Conservation (phyloP, 1,140 invertebrate species). For the Papilio machaon region DNA sequence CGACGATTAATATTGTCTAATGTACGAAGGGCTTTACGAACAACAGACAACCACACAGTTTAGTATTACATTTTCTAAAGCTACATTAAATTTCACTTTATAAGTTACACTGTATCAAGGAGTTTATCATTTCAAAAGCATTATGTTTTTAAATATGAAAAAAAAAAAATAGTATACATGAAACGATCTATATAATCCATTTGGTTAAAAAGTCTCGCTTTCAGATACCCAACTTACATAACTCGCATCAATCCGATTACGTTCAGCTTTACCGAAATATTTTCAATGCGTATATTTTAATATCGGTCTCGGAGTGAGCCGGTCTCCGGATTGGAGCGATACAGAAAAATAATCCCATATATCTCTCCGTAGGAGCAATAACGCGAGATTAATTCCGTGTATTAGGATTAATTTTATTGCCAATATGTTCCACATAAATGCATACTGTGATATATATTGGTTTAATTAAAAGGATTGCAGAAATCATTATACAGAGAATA, state of each 20-base stretch:
- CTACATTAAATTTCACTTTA: too few species aligned
- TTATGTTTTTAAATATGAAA: neutral
- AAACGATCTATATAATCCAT: neutral
- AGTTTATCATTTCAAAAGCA: neutral
- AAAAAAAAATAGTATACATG: neutral
- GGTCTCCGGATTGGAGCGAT: constrained; percentile 36
- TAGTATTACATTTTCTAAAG: too few species aligned
- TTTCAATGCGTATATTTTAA: constrained; percentile 42
- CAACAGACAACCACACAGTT: too few species aligned
- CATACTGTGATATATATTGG: constrained; percentile 2
- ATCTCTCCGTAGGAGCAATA: constrained; percentile 27
- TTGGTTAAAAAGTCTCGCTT: neutral
- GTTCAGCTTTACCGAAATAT: constrained; percentile 15
- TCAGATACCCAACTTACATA: neutral
- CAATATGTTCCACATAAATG: constrained; percentile 15
- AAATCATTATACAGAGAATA: neutral
- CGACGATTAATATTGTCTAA: too few species aligned
- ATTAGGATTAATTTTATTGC: constrained; percentile 31
- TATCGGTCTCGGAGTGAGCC: constrained; percentile 47
- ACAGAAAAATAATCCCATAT: constrained; percentile 25
- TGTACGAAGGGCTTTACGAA: too few species aligned
- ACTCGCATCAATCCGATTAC: constrained; percentile 14
- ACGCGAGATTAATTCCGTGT: constrained; percentile 40
- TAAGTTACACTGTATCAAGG: neutral
- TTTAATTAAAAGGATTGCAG: constrained; percentile 21